Percentiles rank a stretch among this genome's conserved stretches.
Evolutionary conservation across 2,113 vertebrate species (phyloP).

Genomic region (Otus sunia): DNA sequence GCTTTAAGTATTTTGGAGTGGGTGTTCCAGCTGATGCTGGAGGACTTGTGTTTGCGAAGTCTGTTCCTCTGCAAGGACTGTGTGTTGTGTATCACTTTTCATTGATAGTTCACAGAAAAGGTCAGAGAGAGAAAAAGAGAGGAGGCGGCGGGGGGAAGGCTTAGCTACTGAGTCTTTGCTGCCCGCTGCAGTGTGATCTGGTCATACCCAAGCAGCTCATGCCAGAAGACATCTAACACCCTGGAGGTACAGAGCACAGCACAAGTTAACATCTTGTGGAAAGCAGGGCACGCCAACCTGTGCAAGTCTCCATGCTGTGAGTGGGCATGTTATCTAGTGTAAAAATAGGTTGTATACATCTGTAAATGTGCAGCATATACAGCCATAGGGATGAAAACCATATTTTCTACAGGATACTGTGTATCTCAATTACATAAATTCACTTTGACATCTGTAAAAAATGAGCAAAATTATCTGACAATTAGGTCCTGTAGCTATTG

Average conservation of each 20-base stretch:
- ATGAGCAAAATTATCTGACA: background rate
- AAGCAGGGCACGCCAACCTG: background rate
- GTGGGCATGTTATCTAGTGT: background rate
- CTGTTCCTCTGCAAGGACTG: background rate
- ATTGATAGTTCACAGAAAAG: background rate
- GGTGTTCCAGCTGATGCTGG: background rate
- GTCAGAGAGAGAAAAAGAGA: background rate
- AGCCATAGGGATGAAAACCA: background rate
- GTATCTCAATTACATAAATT: background rate
- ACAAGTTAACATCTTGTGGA: background rate
- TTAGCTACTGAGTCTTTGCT: background rate
- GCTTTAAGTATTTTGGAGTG: background rate
- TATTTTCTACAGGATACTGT: background rate
- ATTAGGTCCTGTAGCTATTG: background rate
- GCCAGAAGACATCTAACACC: background rate
- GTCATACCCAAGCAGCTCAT: background rate
- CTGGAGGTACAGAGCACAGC: background rate
- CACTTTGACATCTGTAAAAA: background rate
- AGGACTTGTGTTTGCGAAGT: background rate
- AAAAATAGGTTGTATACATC: background rate
- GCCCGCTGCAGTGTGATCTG: background rate
- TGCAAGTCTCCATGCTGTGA: background rate
- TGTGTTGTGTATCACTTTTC: background rate
- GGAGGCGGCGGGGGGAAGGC: background rate
- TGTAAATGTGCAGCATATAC: rapidly evolving